A percentile compares a stretch with the other conserved stretches of the same genome.
Evolutionary conservation across 2,797 vertebrate species (phyloP).

Genomic region (Poecile montanus): DNA sequence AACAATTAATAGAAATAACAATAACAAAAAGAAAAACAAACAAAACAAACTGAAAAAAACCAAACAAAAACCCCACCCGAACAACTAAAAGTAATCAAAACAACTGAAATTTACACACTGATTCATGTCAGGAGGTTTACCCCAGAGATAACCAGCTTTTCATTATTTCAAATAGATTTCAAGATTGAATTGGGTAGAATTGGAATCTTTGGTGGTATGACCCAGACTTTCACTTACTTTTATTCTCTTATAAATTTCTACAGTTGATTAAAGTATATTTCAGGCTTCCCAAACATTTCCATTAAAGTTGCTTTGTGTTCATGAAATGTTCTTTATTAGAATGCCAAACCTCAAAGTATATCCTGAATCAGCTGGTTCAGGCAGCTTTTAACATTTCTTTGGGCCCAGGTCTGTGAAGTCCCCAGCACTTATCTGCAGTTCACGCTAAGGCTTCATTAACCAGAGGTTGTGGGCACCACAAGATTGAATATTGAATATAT

Average conservation of each 20-base stretch:
- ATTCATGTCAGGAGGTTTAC: background rate
- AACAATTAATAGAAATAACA: background rate
- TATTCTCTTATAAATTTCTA: background rate
- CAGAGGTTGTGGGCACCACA: background rate
- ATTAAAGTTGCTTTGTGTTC: background rate
- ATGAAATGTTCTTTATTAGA: background rate
- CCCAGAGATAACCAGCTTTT: background rate
- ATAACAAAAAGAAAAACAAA: background rate
- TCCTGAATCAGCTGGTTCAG: background rate
- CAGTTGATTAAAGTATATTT: constrained; percentile 2
- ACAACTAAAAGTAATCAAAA: background rate
- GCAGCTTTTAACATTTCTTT: background rate
- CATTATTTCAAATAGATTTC: background rate
- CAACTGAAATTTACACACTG: background rate
- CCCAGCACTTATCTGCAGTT: background rate
- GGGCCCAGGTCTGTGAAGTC: background rate
- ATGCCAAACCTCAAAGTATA: background rate
- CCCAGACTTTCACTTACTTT: background rate
- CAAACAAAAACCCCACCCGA: background rate
- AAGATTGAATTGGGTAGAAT: background rate
- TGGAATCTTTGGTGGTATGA: background rate
- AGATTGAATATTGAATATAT: background rate
- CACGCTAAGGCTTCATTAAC: background rate
- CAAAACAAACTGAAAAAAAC: background rate
- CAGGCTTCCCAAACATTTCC: background rate